Percentiles rank a stretch among this genome's conserved stretches.
Evolutionary conservation across 2,888 invertebrate species (phyloP).

Genomic region (Aspidiotus rigidus): DNA sequence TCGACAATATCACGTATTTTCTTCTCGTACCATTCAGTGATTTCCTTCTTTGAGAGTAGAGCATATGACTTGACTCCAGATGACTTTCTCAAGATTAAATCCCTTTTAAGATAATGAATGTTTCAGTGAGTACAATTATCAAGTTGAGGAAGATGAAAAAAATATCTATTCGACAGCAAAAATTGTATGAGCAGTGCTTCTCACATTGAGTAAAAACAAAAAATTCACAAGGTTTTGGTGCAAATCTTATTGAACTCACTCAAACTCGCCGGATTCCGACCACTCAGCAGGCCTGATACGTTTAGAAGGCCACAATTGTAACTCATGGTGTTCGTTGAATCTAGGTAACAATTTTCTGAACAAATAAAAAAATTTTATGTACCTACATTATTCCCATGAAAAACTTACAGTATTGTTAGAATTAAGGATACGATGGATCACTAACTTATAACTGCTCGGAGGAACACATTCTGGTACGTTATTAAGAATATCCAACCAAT

Average conservation of each 20-base stretch:
- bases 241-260: constrained; percentile 37
- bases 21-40: constrained; percentile 23
- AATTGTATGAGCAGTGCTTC: background rate
- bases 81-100: background rate
- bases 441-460: constrained; percentile 55
- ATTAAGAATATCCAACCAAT: constrained; percentile 55
- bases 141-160: too few relatives aligned
- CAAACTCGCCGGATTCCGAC: constrained; percentile 35
- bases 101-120: background rate
- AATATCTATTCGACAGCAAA: background rate
- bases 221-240: too few relatives aligned
- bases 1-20: constrained; percentile 22
- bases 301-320: constrained; percentile 30
- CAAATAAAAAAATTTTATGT: background rate
- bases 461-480: constrained; percentile 63
- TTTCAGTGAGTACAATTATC: background rate
- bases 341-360: constrained; percentile 14
- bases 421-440: too few relatives aligned
- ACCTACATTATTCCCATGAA: background rate
- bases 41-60: constrained; percentile 8
- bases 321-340: constrained; percentile 13
- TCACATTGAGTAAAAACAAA: background rate
- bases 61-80: background rate
- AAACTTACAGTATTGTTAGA: background rate
- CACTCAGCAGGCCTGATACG: constrained; percentile 34